Evolutionary conservation across 1,140 invertebrate species (phyloP).

Genomic region (Formica selysi): DNA sequence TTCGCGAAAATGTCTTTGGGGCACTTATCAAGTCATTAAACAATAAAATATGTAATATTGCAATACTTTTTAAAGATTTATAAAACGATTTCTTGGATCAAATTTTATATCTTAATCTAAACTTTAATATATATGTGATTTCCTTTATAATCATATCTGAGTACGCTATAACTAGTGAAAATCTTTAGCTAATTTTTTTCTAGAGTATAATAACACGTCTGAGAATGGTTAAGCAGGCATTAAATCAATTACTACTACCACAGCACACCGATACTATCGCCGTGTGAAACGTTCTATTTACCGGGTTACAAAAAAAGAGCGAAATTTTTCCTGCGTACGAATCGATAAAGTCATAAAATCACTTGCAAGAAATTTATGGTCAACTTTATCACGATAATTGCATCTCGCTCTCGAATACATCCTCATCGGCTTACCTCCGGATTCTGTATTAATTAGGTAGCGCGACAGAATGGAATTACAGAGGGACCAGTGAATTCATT

Average conservation of each 20-base stretch:
- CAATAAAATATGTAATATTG: background rate
- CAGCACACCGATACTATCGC: slow-evolving; percentile 18
- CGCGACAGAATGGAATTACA: slow-evolving; percentile 56
- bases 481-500: slow-evolving; percentile 58
- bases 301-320: slow-evolving; percentile 18
- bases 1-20: background rate
- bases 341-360: slow-evolving; percentile 64
- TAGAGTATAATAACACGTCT: background rate
- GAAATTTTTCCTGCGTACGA: slow-evolving; percentile 44
- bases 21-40: background rate
- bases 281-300: slow-evolving; percentile 50
- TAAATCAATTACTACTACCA: slow-evolving; percentile 40
- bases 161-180: background rate
- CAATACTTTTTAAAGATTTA: background rate
- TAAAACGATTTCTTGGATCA: background rate
- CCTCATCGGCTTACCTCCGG: slow-evolving; percentile 49
- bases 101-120: background rate
- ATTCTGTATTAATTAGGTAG: slow-evolving; percentile 62
- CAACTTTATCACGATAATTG: slow-evolving; percentile 57
- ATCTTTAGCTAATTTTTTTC: background rate
- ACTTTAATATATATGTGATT: background rate
- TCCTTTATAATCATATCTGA: background rate
- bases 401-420: slow-evolving; percentile 46
- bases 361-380: slow-evolving; percentile 56
- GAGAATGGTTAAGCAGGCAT: slow-evolving; percentile 18